A percentile compares a stretch with the other conserved stretches of the same genome.
Evolutionary conservation across 2,113 vertebrate genomes (phyloP).

Genomic region (Marmota flaviventris): DNA sequence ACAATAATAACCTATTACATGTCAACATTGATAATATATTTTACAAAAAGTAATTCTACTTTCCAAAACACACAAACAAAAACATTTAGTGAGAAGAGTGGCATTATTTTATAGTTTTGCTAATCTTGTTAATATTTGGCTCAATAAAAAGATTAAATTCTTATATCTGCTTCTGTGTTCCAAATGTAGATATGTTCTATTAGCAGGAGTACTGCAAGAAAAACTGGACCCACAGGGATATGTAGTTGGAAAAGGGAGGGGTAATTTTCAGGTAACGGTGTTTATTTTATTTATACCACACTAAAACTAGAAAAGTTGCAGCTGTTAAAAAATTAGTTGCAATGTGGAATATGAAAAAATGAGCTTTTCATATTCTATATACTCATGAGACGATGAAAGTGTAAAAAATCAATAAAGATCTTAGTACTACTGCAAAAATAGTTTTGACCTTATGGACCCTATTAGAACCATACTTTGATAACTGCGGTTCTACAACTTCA

Average conservation of each 20-base stretch:
- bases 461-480: neutral
- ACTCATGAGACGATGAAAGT: neutral
- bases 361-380: neutral
- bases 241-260: neutral
- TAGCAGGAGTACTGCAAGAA: neutral
- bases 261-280: neutral
- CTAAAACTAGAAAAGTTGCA: neutral
- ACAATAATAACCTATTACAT: neutral
- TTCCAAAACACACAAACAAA: conserved; percentile 35
- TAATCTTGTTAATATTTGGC: conserved; percentile 12
- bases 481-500: neutral
- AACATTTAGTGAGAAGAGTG: conserved; percentile 39
- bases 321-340: neutral
- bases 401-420: neutral
- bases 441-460: neutral
- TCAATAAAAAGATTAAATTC: conserved; percentile 21
- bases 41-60: conserved; percentile 12
- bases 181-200: neutral
- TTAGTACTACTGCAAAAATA: neutral
- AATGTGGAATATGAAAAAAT: neutral
- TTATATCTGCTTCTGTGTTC: neutral
- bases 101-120: neutral
- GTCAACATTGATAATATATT: neutral
- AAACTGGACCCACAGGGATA: neutral
- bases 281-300: neutral